Conservation (phyloP, 2,113 vertebrate species). For the Vireo altiloquus region DNA sequence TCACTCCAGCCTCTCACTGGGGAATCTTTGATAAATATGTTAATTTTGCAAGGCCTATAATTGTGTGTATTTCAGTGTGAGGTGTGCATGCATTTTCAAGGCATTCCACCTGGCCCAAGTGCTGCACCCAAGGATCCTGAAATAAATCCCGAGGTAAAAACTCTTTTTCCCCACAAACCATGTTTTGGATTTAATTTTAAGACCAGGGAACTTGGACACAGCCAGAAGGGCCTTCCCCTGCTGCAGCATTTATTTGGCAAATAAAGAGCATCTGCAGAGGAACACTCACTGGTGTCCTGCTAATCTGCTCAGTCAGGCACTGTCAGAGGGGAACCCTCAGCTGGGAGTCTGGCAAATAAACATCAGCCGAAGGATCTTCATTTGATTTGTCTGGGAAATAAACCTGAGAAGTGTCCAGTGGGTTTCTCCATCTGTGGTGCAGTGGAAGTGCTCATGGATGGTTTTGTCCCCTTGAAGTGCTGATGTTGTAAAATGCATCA, state of each 20-base stretch:
- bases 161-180: too few relatives aligned
- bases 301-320: not conserved
- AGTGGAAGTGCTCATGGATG: not conserved
- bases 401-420: not conserved
- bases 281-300: not conserved
- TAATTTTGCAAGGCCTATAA: too few relatives aligned
- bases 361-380: not conserved
- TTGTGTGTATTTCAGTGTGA: too few relatives aligned
- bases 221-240: not conserved
- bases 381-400: not conserved
- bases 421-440: not conserved
- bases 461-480: not conserved
- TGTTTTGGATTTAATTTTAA: too few relatives aligned
- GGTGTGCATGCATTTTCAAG: too few relatives aligned
- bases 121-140: too few relatives aligned
- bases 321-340: not conserved
- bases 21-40: too few relatives aligned
- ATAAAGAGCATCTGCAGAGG: not conserved
- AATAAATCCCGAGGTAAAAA: too few relatives aligned
- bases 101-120: too few relatives aligned
- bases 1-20: too few relatives aligned
- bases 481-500: not conserved
- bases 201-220: too few relatives aligned
- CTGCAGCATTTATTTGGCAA: not conserved
- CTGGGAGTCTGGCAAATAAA: not conserved